Evolutionary conservation across 2,888 invertebrate genomes (phyloP).

Genomic region (Dasysyrphus tricinctus): DNA sequence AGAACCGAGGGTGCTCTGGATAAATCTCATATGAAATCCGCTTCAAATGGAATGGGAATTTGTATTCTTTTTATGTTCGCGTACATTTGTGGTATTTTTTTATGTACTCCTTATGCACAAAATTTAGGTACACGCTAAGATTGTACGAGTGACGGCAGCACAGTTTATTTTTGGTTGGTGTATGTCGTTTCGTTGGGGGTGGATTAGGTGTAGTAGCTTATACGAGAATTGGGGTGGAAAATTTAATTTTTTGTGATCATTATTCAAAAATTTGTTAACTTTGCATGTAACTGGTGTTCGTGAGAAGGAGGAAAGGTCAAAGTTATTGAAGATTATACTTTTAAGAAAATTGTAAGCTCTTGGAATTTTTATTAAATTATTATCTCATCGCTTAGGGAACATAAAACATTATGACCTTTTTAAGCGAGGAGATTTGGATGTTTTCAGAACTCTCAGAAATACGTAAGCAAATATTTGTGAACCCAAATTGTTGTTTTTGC

Average conservation of each 20-base stretch:
- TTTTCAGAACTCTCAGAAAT: background rate
- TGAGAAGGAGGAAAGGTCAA: background rate
- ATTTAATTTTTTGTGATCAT: conserved; percentile 4
- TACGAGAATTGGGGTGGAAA: background rate
- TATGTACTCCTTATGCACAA: background rate
- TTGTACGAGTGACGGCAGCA: background rate
- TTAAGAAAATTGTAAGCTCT: background rate
- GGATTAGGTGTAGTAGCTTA: background rate
- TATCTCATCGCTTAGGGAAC: background rate
- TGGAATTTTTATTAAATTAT: background rate
- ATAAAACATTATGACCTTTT: background rate
- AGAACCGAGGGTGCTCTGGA: background rate
- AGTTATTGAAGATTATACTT: background rate
- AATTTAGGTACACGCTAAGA: background rate
- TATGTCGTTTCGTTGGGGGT: no score
- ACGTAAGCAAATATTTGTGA: background rate
- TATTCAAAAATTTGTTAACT: conserved; percentile 20
- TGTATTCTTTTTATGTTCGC: conserved; percentile 3
- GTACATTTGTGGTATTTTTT: conserved; percentile 5
- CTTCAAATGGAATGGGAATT: conserved; percentile 12
- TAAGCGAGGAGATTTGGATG: background rate
- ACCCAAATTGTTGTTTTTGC: no score
- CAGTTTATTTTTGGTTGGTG: background rate
- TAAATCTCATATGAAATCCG: conserved; percentile 14
- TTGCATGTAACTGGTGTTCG: background rate